Percentiles rank a stretch among this genome's conserved stretches.
Evolutionary conservation across 1,140 invertebrate species (phyloP).

Genomic region (Zaprionus ghesquierei): DNA sequence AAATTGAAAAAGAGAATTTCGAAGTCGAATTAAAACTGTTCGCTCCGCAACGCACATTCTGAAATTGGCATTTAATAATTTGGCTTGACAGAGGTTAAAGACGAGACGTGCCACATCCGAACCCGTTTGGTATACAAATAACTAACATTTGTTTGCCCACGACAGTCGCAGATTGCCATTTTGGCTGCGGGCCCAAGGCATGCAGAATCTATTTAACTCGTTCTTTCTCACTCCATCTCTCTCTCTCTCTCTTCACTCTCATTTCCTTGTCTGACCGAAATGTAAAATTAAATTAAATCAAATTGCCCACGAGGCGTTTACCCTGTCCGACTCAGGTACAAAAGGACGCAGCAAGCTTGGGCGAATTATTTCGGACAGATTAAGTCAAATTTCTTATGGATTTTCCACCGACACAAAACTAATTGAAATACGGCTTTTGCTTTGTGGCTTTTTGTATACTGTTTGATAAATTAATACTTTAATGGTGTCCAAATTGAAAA

Average conservation of each 20-base stretch:
- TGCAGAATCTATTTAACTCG: not conserved
- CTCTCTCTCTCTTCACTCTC: not conserved
- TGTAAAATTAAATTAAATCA: constrained; percentile 40
- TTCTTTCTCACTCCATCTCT: not conserved
- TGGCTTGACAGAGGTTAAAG: not conserved
- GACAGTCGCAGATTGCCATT: not conserved
- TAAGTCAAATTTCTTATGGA: constrained; percentile 1
- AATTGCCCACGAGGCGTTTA: not conserved
- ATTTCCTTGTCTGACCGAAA: constrained; percentile 3
- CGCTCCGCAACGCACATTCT: not conserved
- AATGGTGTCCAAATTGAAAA: not conserved
- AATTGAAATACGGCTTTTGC: constrained; percentile 5
- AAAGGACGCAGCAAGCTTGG: not conserved
- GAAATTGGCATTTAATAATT: not conserved
- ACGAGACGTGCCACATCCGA: not conserved
- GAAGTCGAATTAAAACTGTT: not conserved
- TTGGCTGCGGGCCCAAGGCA: not conserved
- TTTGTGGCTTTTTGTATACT: not conserved
- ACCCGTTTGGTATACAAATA: not conserved
- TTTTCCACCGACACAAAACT: constrained; percentile 7
- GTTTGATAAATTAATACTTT: constrained; percentile 1
- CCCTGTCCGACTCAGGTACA: not conserved
- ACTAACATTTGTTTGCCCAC: not conserved
- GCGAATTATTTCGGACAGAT: not conserved
- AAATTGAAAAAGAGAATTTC: not conserved